Percentiles rank a stretch among this genome's conserved stretches.
Evolutionary conservation across 2,888 invertebrate genomes (phyloP).

Genomic region (Pantelozetes paolii): DNA sequence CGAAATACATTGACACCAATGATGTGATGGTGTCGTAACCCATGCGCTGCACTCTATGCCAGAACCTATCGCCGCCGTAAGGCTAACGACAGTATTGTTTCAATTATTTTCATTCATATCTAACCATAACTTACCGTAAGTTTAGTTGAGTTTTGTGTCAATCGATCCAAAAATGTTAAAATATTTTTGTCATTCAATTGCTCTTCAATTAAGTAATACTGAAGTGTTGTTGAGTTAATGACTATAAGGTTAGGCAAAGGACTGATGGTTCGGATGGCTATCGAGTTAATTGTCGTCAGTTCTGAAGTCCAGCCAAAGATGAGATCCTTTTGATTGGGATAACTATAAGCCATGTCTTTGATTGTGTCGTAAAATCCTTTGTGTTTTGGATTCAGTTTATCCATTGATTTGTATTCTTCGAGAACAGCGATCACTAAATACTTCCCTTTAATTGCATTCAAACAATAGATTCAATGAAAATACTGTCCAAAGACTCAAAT

Average conservation of each 20-base stretch:
- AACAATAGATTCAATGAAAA: neutral
- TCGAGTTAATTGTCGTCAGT: constrained; percentile 83
- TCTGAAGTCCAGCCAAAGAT: constrained; percentile 95
- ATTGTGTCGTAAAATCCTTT: constrained; percentile 69
- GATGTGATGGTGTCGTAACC: constrained; percentile 40
- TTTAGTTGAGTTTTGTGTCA: constrained; percentile 52
- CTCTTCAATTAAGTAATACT: constrained; percentile 74
- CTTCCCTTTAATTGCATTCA: constrained; percentile 31
- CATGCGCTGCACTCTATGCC: constrained; percentile 68
- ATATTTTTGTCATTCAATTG: constrained; percentile 75
- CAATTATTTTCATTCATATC: neutral
- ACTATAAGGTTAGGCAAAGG: constrained; percentile 80
- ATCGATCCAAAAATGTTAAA: constrained; percentile 68
- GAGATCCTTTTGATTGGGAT: constrained; percentile 65
- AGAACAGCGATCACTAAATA: constrained; percentile 39
- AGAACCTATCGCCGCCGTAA: constrained; percentile 77
- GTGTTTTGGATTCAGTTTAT: constrained; percentile 34
- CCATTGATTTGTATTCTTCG: constrained; percentile 38
- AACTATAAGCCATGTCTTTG: constrained; percentile 68
- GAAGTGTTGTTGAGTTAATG: constrained; percentile 83
- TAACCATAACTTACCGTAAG: neutral
- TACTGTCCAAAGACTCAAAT: neutral
- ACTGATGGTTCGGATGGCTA: constrained; percentile 75
- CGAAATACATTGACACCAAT: constrained; percentile 72
- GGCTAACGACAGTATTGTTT: constrained; percentile 57